Percentiles rank a stretch among this genome's conserved stretches.
These are phyloP conservation scores for Phrynocephalus forsythii DNA, from an alignment of 2,797 vertebrate genomes.

Conservation along the genomic window DNA sequence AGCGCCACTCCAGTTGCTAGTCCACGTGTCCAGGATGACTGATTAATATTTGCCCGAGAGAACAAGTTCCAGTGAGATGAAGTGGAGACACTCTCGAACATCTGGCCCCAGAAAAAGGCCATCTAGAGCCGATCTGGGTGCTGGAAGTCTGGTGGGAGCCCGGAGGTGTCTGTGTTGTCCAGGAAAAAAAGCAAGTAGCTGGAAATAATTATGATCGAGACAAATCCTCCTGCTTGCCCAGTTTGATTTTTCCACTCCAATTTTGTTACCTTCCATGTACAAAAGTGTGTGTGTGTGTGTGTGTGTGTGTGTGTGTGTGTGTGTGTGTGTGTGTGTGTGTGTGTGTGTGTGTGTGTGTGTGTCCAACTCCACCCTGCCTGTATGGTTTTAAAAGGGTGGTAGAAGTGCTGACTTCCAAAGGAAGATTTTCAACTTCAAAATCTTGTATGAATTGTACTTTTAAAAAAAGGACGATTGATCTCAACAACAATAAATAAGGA, in stretches of 20 bases:
- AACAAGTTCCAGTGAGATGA: neutral
- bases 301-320: slow-evolving; percentile 23
- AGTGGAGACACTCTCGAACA: neutral
- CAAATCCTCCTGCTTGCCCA: slow-evolving; percentile 57
- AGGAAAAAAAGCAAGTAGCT: slow-evolving; percentile 41
- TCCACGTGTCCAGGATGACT: rapidly evolving
- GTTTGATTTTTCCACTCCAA: slow-evolving; percentile 60
- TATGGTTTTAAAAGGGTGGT: slow-evolving; percentile 38
- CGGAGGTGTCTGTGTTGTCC: slow-evolving; percentile 33
- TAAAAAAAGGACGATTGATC: too few relatives aligned
- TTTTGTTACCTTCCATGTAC: slow-evolving; percentile 60
- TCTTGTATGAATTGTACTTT: neutral
- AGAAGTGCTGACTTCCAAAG: slow-evolving; percentile 31
- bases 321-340: slow-evolving; percentile 57
- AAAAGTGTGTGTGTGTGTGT: slow-evolving; percentile 47
- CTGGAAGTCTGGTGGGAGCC: slow-evolving; percentile 55
- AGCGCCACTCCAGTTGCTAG: rapidly evolving
- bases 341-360: slow-evolving; percentile 60
- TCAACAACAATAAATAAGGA: neutral
- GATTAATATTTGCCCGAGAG: neutral
- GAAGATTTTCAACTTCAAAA: slow-evolving; percentile 17
- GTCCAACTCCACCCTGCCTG: slow-evolving; percentile 40
- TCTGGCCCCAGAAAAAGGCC: neutral
- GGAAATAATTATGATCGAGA: slow-evolving; percentile 62
- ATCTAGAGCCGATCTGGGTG: slow-evolving; percentile 17